Evolutionary conservation across 37 sponge, comb jelly and placozoan species (phyloP), one percentile per base, ranked within the genome.

Genomic region (Axinella damicornis): DNA sequence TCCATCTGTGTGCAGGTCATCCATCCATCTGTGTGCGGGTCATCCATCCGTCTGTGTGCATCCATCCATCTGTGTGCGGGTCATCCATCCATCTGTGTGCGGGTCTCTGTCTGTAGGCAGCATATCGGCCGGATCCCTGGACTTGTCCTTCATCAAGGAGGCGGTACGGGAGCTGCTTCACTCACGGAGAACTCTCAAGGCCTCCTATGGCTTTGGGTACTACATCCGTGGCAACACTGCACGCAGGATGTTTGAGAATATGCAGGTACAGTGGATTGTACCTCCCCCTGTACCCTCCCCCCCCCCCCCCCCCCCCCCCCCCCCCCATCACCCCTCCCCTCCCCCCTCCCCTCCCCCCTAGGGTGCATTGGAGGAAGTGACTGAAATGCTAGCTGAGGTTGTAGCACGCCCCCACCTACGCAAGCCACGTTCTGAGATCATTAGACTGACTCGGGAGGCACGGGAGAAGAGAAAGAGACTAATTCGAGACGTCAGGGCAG

Each of bases 391-490:
- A 53, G 87, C 93, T 6, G 84, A 88, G 64, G 90, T 92, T 68
- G 93, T 96, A 24, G 93, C 96, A 32, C 60, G 91, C 34, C 88
- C 90, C 16, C 82, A 92, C 75, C 73, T 96, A 41, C 56, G 91
- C 5, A 90, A 84, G 31, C 87, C 90, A 27, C 84, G 87, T 37
- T 52, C 71, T 19, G 91, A 92, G 68, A 96, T 96, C 66, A 87
- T 92, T 37, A 57, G 69, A 5, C 30, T 70, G n/a, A 93, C 90
- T 0, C 25, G 63, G 18, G 81, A 80, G 27, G 75, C 80, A 0
- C 52, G 81, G 5, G 63, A 73, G 19, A 80, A 91, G 62, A 74
- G 86, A 75, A 28, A 18, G 61, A 18, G n/a, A 57, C 75, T 74
- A 21, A 34, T 74, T 15, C 37, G 53, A 41, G 28, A 74, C 32